A percentile compares a stretch with the other conserved stretches of the same genome.
phyloP scores from a whole-genome alignment of 1,140 invertebrate species.

The Oryzaephilus surinamensis region DNA sequence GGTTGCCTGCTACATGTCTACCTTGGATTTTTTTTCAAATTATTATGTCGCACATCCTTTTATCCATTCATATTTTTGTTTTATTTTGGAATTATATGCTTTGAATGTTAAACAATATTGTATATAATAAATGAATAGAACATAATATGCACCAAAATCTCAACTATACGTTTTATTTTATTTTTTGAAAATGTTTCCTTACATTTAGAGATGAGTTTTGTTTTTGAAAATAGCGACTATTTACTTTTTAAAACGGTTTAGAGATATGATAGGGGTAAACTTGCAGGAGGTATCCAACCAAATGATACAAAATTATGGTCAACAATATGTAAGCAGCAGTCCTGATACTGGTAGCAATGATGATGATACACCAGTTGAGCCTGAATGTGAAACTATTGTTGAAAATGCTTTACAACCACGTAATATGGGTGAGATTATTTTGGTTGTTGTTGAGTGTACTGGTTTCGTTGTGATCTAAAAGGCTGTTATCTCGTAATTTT shows the following conservation, averaged over 20 bases:
- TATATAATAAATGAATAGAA: slow-evolving; percentile 18
- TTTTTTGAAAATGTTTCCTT: slow-evolving; percentile 2
- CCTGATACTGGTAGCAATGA: slow-evolving; percentile 28
- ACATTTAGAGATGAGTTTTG: slow-evolving; percentile 2
- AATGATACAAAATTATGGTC: slow-evolving; percentile 31
- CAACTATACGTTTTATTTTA: background rate
- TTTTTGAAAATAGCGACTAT: slow-evolving; percentile 2
- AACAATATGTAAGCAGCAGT: slow-evolving; percentile 25
- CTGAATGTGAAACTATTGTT: slow-evolving; percentile 21
- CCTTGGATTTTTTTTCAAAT: slow-evolving; percentile 20
- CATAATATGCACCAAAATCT: slow-evolving; percentile 17
- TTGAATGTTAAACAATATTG: slow-evolving; percentile 25
- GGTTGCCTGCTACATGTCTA: slow-evolving; percentile 31
- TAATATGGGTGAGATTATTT: slow-evolving; percentile 31
- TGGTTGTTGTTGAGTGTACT: no score
- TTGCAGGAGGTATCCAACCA: slow-evolving; percentile 38
- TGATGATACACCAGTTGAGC: slow-evolving; percentile 26
- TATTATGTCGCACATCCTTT: slow-evolving; percentile 24
- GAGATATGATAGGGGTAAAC: slow-evolving; percentile 20
- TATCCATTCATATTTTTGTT: slow-evolving; percentile 11
- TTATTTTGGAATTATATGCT: slow-evolving; percentile 14
- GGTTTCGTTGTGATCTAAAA: no score
- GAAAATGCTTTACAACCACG: slow-evolving; percentile 26
- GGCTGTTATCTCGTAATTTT: slow-evolving; percentile 7
- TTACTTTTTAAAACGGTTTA: slow-evolving; percentile 5